Evolutionary conservation across 1,140 invertebrate species (phyloP).

Genomic region (Heliconius congener): DNA sequence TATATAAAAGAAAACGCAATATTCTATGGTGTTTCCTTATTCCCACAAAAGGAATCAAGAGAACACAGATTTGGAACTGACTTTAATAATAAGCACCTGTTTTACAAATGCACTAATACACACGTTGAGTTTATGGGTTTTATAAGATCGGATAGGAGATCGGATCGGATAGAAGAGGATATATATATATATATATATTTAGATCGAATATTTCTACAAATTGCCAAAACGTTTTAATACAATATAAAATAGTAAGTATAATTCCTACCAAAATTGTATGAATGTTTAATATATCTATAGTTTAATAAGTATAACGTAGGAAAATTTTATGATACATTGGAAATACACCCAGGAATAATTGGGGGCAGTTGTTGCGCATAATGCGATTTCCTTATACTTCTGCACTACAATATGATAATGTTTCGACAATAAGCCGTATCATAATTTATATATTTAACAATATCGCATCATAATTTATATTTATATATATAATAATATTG

Average conservation of each 20-base stretch:
- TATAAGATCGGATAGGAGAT: no score
- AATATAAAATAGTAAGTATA: not conserved
- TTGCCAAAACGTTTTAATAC: no score
- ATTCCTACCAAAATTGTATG: not conserved
- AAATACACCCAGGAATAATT: conserved; percentile 21
- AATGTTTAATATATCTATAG: conserved; percentile 23
- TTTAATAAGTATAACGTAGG: conserved; percentile 29
- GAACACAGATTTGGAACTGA: no score
- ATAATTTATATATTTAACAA: not conserved
- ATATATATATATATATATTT: no score
- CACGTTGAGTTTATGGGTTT: no score
- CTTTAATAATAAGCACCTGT: no score
- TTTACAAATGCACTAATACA: no score
- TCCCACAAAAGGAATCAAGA: no score
- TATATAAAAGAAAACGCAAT: not conserved
- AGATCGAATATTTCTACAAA: no score
- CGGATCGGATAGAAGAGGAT: no score
- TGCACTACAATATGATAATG: not conserved
- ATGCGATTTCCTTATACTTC: not conserved
- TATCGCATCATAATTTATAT: not conserved
- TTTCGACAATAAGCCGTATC: not conserved
- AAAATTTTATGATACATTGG: conserved; percentile 42
- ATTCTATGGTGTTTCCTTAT: not conserved
- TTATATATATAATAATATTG: no score
- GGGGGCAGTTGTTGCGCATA: not conserved